Conservation (phyloP, 2,888 invertebrate genomes). For the Osedax frankpressi region DNA sequence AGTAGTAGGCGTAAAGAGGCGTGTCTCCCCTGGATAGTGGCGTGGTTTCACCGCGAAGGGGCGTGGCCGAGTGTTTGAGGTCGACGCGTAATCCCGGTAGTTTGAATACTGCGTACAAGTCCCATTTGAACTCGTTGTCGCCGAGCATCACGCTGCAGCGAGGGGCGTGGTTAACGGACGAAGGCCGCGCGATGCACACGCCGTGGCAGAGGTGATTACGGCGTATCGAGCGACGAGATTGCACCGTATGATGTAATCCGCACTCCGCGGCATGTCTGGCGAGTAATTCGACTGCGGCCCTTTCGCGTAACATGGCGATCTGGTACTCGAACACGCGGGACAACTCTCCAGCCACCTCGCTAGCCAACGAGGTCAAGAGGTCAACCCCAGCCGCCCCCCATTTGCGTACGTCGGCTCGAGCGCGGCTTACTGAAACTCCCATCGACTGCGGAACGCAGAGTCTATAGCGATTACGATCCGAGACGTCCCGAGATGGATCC, state of each 20-base stretch:
- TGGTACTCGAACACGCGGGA: conserved; percentile 28
- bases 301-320: conserved; percentile 24
- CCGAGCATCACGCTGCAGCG: conserved; percentile 25
- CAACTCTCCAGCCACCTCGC: conserved; percentile 26
- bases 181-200: conserved; percentile 18
- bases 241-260: conserved; percentile 23
- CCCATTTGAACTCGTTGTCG: conserved; percentile 27
- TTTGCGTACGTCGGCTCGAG: conserved; percentile 12
- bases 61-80: conserved; percentile 1
- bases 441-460: conserved; percentile 22
- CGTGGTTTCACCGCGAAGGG: not conserved
- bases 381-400: conserved; percentile 22
- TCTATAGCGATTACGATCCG: conserved; percentile 10
- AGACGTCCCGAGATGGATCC: too few relatives aligned
- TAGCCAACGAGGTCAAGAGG: conserved; percentile 23
- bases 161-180: conserved; percentile 5
- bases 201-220: conserved; percentile 24
- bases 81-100: conserved; percentile 26
- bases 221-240: conserved; percentile 24
- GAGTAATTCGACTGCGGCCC: conserved; percentile 22
- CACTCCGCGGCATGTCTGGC: conserved; percentile 27
- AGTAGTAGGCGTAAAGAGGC: conserved; percentile 20
- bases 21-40: not conserved
- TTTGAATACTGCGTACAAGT: conserved; percentile 24
- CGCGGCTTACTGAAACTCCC: conserved; percentile 19